Evolutionary conservation across 2,113 vertebrate species (phyloP).

Genomic region (Dasypus novemcinctus): DNA sequence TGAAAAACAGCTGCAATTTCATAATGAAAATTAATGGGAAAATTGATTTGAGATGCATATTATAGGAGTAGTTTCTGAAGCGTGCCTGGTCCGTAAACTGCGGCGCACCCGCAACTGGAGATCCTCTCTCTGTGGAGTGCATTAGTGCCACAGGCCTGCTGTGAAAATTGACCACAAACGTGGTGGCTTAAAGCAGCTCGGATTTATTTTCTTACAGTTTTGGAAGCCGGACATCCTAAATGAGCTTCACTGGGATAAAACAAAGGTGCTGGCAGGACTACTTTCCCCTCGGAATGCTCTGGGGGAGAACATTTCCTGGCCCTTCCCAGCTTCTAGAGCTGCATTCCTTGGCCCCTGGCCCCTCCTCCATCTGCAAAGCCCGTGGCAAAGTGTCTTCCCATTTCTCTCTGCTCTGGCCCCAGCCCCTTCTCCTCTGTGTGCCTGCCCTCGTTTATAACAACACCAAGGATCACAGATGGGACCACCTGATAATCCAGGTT

Average conservation of each 20-base stretch:
- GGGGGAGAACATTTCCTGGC: neutral
- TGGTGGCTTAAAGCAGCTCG: neutral
- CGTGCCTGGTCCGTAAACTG: neutral
- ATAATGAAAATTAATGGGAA: neutral
- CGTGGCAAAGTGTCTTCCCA: neutral
- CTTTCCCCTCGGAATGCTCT: neutral
- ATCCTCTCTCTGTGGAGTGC: neutral
- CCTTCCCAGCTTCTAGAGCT: neutral
- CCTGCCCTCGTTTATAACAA: neutral
- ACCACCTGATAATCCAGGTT: neutral
- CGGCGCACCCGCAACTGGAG: neutral
- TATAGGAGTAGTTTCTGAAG: neutral
- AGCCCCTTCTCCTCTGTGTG: neutral
- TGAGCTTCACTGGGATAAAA: neutral
- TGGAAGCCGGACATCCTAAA: neutral
- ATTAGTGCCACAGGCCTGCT: neutral
- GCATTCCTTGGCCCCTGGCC: neutral
- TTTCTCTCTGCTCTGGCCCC: neutral
- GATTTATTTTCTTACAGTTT: neutral
- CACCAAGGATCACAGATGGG: neutral
- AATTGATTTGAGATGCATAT: neutral
- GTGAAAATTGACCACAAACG: neutral
- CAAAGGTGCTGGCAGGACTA: neutral
- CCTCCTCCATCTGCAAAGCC: neutral
- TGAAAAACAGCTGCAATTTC: neutral